A percentile compares a stretch with the other conserved stretches of the same genome.
Evolutionary conservation across 2,888 invertebrate species (phyloP).

Genomic region (Platycnemis pennipes): DNA sequence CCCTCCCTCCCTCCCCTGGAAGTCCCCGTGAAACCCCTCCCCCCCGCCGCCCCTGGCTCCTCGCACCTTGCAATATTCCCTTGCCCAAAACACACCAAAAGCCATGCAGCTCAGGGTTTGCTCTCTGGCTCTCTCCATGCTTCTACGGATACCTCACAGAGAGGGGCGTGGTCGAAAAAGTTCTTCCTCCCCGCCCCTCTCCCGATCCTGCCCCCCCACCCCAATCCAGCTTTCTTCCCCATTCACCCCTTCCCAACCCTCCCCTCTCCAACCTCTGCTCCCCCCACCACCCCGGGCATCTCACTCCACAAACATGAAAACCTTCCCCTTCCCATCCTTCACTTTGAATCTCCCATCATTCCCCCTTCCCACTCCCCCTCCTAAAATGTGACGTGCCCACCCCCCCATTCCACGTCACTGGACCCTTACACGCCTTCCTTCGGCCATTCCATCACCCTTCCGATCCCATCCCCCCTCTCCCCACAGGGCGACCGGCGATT

Average conservation of each 20-base stretch:
- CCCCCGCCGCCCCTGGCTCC: not conserved
- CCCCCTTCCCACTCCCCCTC: not conserved
- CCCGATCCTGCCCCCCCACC: not conserved
- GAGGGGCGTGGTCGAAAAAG: constrained; percentile 51
- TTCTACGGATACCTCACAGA: constrained; percentile 36
- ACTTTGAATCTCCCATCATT: constrained; percentile 36
- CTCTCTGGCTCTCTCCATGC: not conserved
- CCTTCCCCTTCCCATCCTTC: constrained; percentile 23
- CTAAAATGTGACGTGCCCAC: not conserved
- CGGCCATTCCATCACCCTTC: constrained; percentile 4
- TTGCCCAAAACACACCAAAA: constrained; percentile 48
- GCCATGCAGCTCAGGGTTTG: constrained; percentile 26
- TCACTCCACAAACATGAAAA: not conserved
- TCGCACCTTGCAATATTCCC: constrained; percentile 51
- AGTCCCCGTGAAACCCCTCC: not conserved
- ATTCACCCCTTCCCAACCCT: not conserved
- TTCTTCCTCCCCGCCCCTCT: constrained; percentile 1
- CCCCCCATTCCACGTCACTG: constrained; percentile 17
- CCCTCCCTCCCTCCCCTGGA: not conserved
- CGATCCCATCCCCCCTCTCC: not conserved
- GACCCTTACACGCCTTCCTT: not conserved
- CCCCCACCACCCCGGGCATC: not conserved
- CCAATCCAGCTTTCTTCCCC: not conserved
- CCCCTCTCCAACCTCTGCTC: not conserved
- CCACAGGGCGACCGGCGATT: not conserved